Conservation (phyloP, 1,140 invertebrate species). For the Anastrepha obliqua region DNA sequence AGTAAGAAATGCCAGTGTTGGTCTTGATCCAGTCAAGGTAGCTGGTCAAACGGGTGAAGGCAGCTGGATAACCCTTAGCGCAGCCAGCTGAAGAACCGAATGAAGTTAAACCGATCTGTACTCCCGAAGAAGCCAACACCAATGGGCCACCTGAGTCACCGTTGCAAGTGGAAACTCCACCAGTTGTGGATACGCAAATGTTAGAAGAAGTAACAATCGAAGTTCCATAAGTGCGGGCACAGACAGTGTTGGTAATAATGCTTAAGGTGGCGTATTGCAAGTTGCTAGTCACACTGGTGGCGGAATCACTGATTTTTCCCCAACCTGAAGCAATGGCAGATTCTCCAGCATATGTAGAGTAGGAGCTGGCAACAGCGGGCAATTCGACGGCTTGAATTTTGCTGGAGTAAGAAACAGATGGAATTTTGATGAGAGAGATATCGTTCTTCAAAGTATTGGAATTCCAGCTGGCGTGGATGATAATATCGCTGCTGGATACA, state of each 20-base stretch:
- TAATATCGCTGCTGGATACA: background rate
- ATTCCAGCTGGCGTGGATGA: background rate
- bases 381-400: constrained; percentile 56
- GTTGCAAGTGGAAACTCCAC: constrained; percentile 67
- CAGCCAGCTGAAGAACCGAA: constrained; percentile 76
- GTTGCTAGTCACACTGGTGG: constrained; percentile 8
- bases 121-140: constrained; percentile 61
- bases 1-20: background rate
- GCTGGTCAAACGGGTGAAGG: constrained; percentile 27
- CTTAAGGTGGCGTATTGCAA: constrained; percentile 57
- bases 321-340: constrained; percentile 65
- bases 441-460: constrained; percentile 62
- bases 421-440: constrained; percentile 68
- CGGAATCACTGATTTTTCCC: constrained; percentile 62
- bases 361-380: constrained; percentile 62
- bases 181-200: constrained; percentile 65
- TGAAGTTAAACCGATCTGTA: constrained; percentile 76
- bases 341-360: constrained; percentile 63
- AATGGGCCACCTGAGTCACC: constrained; percentile 73
- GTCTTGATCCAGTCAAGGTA: constrained; percentile 34
- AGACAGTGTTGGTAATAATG: constrained; percentile 60
- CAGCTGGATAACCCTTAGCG: constrained; percentile 65
- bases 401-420: constrained; percentile 53
- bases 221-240: constrained; percentile 56
- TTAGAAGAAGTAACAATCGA: constrained; percentile 62